A percentile compares a stretch with the other conserved stretches of the same genome.
Evolutionary conservation across 2,888 invertebrate species (phyloP).

Genomic region (Chrysolina oricalcia): DNA sequence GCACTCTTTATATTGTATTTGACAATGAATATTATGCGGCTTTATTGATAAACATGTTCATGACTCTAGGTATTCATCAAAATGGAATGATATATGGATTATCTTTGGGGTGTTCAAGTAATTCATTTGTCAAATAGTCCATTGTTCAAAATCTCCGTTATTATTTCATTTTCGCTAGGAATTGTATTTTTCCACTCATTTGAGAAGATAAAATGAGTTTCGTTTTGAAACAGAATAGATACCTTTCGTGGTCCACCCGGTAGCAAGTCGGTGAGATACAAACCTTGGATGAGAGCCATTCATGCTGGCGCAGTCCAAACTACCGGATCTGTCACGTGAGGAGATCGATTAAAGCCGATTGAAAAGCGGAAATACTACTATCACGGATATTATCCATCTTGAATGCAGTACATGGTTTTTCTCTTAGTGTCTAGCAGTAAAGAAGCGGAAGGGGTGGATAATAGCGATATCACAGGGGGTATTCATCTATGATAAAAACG

Average conservation of each 20-base stretch:
- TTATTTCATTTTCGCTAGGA: too few species aligned
- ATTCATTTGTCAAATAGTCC: too few species aligned
- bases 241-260: background rate
- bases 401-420: slow-evolving; percentile 20
- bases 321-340: slow-evolving; percentile 46
- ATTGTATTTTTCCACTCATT: too few species aligned
- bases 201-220: too few species aligned
- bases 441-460: background rate
- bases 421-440: background rate
- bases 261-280: background rate
- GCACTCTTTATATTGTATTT: too few species aligned
- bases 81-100: too few species aligned
- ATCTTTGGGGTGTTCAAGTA: too few species aligned
- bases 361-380: background rate
- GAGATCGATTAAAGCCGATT: slow-evolving; percentile 44
- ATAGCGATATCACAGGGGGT: background rate
- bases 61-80: too few species aligned
- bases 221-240: too few species aligned
- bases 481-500: background rate
- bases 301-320: slow-evolving; percentile 3
- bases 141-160: too few species aligned
- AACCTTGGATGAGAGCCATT: slow-evolving; percentile 11
- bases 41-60: too few species aligned
- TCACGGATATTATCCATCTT: slow-evolving; percentile 17
- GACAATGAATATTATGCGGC: too few species aligned